phyloP scores from a whole-genome alignment of 2,797 vertebrate genomes.

The Mormyrus proboscirostris region DNA sequence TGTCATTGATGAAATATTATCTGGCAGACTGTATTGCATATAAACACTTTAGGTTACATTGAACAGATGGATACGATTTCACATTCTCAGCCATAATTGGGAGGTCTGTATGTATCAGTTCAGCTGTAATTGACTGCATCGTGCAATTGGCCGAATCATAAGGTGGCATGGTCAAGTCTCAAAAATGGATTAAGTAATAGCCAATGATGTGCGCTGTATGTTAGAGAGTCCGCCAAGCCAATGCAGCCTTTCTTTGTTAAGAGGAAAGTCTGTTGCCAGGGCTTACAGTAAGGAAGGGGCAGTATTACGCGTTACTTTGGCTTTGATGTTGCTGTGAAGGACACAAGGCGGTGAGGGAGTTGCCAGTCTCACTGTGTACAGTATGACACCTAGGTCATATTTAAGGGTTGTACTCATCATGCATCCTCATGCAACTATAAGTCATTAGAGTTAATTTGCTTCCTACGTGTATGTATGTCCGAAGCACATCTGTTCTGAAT shows the following conservation, averaged over 20 bases:
- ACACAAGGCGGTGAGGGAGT: not conserved
- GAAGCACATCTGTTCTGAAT: not conserved
- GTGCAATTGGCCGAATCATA: not conserved
- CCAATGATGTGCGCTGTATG: not conserved
- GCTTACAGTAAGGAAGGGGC: not conserved
- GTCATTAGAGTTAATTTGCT: not conserved
- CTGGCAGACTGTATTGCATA: not conserved
- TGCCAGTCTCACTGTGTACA: not conserved
- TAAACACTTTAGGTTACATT: not conserved
- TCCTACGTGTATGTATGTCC: not conserved
- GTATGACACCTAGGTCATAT: not conserved
- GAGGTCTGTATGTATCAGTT: conserved; percentile 14
- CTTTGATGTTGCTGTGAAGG: not conserved
- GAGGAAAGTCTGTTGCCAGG: not conserved
- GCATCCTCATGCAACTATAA: not conserved
- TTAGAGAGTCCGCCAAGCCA: not conserved
- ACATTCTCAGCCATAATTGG: not conserved
- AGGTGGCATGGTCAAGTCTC: not conserved
- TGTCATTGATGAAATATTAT: not conserved
- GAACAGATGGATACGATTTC: not conserved
- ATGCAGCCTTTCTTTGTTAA: not conserved
- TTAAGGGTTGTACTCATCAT: not conserved
- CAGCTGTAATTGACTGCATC: not conserved
- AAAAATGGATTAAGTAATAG: not conserved
- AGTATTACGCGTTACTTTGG: not conserved